Percentiles rank a stretch among this genome's conserved stretches.
phyloP scores from a whole-genome alignment of 2,113 vertebrate species.

The Dunckerocampus dactyliophorus region DNA sequence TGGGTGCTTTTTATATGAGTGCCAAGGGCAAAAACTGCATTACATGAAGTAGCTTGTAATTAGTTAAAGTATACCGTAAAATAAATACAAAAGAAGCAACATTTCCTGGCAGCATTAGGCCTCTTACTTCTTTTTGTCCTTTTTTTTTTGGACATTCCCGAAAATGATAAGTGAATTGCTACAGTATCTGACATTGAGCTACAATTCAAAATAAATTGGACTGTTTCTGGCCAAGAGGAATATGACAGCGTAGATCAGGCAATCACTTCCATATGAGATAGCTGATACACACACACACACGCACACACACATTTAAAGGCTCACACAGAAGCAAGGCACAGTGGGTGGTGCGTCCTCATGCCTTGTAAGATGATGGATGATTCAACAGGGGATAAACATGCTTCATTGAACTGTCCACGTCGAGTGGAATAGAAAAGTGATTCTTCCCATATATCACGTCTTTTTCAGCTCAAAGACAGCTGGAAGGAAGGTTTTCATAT shows the following conservation, averaged over 20 bases:
- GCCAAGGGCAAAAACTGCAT: too few species aligned
- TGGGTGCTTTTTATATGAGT: too few species aligned
- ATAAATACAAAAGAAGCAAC: too few species aligned
- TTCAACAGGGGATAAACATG: constrained; percentile 7
- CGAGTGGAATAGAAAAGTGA: neutral
- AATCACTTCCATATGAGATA: constrained; percentile 60
- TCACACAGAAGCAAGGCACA: constrained; percentile 16
- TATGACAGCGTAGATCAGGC: constrained; percentile 17
- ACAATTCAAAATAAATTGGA: constrained; percentile 50
- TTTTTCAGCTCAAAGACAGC: constrained; percentile 16
- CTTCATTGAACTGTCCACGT: constrained; percentile 20
- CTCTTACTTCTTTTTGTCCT: too few species aligned
- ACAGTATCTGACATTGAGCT: constrained; percentile 12
- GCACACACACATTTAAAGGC: neutral
- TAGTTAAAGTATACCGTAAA: too few species aligned
- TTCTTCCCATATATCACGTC: constrained; percentile 13
- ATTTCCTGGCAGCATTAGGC: too few species aligned
- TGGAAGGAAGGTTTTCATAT: neutral
- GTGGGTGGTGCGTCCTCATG: constrained; percentile 7
- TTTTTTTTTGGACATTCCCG: too few species aligned
- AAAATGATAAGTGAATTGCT: too few species aligned
- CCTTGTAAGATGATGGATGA: constrained; percentile 27
- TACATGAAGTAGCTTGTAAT: too few species aligned
- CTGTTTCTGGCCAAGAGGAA: constrained; percentile 39
- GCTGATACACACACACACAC: constrained; percentile 10